These are phyloP conservation scores for Pristionchus mayeri DNA, from an alignment of 2,888 invertebrate species.

Conservation along the genomic window DNA sequence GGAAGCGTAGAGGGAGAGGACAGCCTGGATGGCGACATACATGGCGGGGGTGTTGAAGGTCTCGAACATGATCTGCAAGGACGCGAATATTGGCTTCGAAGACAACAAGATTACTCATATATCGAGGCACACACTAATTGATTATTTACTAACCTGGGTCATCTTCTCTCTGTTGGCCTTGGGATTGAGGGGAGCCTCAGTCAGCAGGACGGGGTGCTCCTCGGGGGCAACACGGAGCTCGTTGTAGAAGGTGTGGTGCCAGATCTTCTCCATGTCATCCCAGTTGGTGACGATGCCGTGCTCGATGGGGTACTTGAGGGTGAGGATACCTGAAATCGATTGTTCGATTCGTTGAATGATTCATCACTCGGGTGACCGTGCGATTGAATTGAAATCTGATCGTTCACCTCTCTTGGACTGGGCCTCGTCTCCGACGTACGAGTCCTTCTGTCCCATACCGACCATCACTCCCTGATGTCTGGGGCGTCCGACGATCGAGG, in stretches of 20 bases:
- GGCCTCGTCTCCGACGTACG: slow-evolving; percentile 79
- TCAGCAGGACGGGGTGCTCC: slow-evolving; percentile 92
- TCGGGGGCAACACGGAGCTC: slow-evolving; percentile 95
- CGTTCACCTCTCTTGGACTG: slow-evolving; percentile 80
- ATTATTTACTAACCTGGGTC: slow-evolving; percentile 80
- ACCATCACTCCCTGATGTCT: slow-evolving; percentile 81
- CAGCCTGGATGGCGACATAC: slow-evolving; percentile 90
- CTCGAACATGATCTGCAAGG: slow-evolving; percentile 87
- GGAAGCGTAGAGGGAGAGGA: slow-evolving; percentile 91
- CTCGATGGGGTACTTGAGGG: slow-evolving; percentile 95
- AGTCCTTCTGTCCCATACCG: slow-evolving; percentile 79
- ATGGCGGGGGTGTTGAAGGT: slow-evolving; percentile 85
- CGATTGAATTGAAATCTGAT: background rate
- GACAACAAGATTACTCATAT: background rate
- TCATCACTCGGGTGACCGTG: background rate
- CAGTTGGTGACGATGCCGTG: slow-evolving; percentile 98
- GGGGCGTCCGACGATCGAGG: slow-evolving; percentile 84
- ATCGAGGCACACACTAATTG: background rate
- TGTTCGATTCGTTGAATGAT: slow-evolving; percentile 54
- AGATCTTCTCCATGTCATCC: slow-evolving; percentile 99
- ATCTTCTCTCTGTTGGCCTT: slow-evolving; percentile 96
- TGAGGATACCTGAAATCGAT: slow-evolving; percentile 84
- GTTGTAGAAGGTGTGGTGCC: slow-evolving; percentile 99
- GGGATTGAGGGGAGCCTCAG: slow-evolving; percentile 93
- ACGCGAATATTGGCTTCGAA: background rate